These are phyloP conservation scores for Acipenser oxyrinchus DNA, from an alignment of 2,797 vertebrate species.

Conservation along the genomic window DNA sequence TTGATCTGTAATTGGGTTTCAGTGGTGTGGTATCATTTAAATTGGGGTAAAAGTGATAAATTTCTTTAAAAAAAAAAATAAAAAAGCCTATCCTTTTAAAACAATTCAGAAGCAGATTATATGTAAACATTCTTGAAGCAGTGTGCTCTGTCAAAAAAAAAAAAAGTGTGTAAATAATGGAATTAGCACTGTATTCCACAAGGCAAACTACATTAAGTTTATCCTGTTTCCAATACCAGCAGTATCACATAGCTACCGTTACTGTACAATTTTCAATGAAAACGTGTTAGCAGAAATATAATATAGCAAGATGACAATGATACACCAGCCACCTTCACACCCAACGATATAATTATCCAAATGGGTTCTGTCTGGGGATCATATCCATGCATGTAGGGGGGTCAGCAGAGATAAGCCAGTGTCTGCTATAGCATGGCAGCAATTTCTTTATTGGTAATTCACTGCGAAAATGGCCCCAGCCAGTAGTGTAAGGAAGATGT, in stretches of 20 bases:
- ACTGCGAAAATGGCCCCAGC: conserved; percentile 54
- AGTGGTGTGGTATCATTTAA: no score
- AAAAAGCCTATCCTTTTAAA: no score
- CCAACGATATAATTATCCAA: conserved; percentile 64
- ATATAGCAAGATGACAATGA: conserved; percentile 57
- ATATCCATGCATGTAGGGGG: conserved; percentile 54
- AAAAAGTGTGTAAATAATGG: conserved; percentile 40
- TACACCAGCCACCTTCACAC: conserved; percentile 56
- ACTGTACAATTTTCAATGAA: conserved; percentile 66
- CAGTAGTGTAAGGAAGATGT: conserved; percentile 59
- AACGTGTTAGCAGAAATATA: conserved; percentile 53
- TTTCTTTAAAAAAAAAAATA: no score
- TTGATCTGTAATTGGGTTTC: no score
- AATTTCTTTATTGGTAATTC: conserved; percentile 81
- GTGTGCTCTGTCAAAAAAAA: no score
- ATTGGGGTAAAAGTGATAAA: no score
- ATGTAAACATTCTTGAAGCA: no score
- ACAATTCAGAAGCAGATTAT: no score
- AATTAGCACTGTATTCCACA: conserved; percentile 46
- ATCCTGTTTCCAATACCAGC: conserved; percentile 45
- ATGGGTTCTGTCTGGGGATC: conserved; percentile 59
- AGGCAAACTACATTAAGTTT: conserved; percentile 30
- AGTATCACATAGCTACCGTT: conserved; percentile 55
- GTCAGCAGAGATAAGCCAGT: conserved; percentile 65
- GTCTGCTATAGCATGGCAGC: conserved; percentile 61